Evolutionary conservation across 1,140 invertebrate species (phyloP), one percentile per base, ranked within the genome.

Genomic region (Aphidius ervi): DNA sequence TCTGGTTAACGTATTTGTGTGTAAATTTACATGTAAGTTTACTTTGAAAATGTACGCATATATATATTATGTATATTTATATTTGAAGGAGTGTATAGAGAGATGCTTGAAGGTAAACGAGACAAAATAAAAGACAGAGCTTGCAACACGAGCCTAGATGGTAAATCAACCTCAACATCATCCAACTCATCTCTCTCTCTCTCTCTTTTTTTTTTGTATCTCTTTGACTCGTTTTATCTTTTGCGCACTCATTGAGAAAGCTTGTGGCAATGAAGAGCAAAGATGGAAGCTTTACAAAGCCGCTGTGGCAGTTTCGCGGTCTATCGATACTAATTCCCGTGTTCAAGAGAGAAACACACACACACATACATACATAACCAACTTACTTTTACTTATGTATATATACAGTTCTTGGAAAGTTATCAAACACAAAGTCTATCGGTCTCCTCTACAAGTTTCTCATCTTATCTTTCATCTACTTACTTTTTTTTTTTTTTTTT

Each of bases 261-360:
- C 52, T 54, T 54, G 52, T 41, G 52, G 52, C 52, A 39, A 54
- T 54, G 56, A 48, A 54, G 43, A 62, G 58, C 58, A 56, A 62
- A 62, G 63, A 62, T 56, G 43, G 56, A 61, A 60, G 61, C 61
- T 62, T 58, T 56, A 62, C 63, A 65, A 65, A 65, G 60, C 63
- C 58, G 63, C 60, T 43, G 20, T 56, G 62, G 63, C 59, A 62
- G 61, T 62, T 59, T 59, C 58, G 56, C 54, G 57, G 63, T 60
- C 63, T 65, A 65, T 65, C 63, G 63, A 65, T 65, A 62, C 63
- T 65, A 65, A 65, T 65, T 65, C 63, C 61, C 23, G 4, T 31
- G 52, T 50, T 63, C 41, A 56, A 46, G 46, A 53, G 52, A 49
- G 41, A 39, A 46, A 52, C 56, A 46, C 20, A 37, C 23, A 20